Evolutionary conservation across 2,113 vertebrate species (phyloP).

Genomic region (Syngnathoides biaculeatus): DNA sequence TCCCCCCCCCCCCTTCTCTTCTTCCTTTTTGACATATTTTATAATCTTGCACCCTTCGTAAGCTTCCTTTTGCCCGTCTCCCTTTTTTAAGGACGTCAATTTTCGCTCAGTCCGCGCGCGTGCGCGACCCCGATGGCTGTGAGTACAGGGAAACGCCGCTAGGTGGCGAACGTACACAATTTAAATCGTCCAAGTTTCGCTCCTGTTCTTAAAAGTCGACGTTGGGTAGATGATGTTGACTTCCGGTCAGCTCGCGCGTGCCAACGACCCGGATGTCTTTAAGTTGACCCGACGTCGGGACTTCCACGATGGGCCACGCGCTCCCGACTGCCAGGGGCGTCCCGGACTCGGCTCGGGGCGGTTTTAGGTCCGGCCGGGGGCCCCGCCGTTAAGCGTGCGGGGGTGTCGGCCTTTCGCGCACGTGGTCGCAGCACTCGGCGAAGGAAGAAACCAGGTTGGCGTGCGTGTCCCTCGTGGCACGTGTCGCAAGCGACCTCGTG

Average conservation of each 20-base stretch:
- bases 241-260: background rate
- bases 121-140: too few species aligned
- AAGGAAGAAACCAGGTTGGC: too few species aligned
- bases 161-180: background rate
- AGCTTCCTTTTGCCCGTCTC: background rate
- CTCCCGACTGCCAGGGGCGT: background rate
- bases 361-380: slow-evolving; percentile 38
- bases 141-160: background rate
- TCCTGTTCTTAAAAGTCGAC: background rate
- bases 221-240: background rate
- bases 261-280: background rate
- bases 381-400: background rate
- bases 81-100: too few species aligned
- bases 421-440: too few species aligned
- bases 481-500: too few species aligned
- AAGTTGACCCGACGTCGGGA: background rate
- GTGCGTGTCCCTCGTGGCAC: too few species aligned
- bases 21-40: too few species aligned
- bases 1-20: too few species aligned
- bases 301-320: background rate
- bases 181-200: too few species aligned
- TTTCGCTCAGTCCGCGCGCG: too few species aligned
- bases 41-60: too few species aligned
- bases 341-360: slow-evolving; percentile 46
- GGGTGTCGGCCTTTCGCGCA: slow-evolving; percentile 11